Percentiles rank a stretch among this genome's conserved stretches.
Conservation (phyloP, 2,797 vertebrate genomes). For the Anguilla marmorata region DNA sequence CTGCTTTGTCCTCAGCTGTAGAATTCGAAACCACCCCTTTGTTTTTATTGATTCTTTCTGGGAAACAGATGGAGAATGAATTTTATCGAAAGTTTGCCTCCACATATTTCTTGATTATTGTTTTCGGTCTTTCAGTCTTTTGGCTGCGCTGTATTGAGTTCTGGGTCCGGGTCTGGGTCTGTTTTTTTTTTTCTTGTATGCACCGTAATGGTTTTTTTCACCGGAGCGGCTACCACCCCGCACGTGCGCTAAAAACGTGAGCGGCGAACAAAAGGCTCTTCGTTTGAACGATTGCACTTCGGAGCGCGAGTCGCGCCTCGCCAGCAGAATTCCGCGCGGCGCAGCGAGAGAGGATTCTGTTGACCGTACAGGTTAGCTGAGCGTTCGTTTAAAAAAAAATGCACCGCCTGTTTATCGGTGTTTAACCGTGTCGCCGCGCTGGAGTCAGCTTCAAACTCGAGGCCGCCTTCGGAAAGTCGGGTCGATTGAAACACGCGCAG, state of each 20-base stretch:
- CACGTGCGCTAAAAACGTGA: neutral
- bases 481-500: neutral
- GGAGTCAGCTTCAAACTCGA: neutral
- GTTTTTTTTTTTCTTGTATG: neutral
- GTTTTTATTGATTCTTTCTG: slow-evolving; percentile 22
- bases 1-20: neutral
- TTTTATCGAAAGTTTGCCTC: neutral
- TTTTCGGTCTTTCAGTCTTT: neutral
- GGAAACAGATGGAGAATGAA: neutral
- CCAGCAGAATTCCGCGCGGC: neutral
- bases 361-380: slow-evolving; percentile 4
- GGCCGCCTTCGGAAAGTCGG: neutral
- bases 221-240: neutral
- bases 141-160: neutral
- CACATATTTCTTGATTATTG: neutral
- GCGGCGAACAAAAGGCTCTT: neutral
- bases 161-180: neutral
- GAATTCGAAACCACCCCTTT: neutral
- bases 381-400: neutral
- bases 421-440: neutral
- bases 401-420: neutral
- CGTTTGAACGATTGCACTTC: neutral
- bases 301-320: slow-evolving; percentile 8
- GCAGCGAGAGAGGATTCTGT: neutral
- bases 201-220: neutral